phyloP scores from a whole-genome alignment of 2,113 vertebrate species.

The Zootoca vivipara region DNA sequence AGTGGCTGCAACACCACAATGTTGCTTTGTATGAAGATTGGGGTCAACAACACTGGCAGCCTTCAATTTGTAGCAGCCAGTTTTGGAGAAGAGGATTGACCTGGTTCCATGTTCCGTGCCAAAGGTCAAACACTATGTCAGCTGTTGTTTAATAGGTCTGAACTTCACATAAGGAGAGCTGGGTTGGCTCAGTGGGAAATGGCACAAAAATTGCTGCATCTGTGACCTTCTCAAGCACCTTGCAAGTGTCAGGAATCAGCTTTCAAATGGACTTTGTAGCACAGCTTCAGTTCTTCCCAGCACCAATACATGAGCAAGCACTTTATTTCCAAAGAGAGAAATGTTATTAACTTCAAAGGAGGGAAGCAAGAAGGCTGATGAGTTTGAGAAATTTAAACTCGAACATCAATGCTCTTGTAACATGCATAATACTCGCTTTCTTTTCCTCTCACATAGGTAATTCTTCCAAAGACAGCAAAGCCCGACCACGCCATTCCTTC shows the following conservation, averaged over 20 bases:
- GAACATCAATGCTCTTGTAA: conserved; percentile 27
- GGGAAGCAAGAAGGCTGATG: not conserved
- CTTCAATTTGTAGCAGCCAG: not conserved
- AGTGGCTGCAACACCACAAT: not conserved
- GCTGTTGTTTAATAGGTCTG: not conserved
- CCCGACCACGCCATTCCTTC: conserved; percentile 32
- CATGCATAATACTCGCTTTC: not conserved
- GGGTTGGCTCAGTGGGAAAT: not conserved
- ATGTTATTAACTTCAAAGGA: not conserved
- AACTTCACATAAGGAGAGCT: not conserved
- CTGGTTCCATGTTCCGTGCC: not conserved
- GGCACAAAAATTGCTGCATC: not conserved
- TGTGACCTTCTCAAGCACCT: not conserved
- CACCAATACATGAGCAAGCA: not conserved
- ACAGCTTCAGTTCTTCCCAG: not conserved
- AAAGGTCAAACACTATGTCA: not conserved
- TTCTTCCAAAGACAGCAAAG: conserved; percentile 53
- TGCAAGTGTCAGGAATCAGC: not conserved
- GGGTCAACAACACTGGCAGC: not conserved
- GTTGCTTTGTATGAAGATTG: not conserved
- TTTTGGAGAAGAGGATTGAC: not conserved
- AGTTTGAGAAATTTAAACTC: not conserved
- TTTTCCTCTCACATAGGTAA: conserved; percentile 30
- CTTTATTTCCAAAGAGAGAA: not conserved
- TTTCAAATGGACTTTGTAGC: not conserved